These are phyloP conservation scores for Epinephelus cyanopodus DNA, from an alignment of 2,113 vertebrate species.

Conservation along the genomic window DNA sequence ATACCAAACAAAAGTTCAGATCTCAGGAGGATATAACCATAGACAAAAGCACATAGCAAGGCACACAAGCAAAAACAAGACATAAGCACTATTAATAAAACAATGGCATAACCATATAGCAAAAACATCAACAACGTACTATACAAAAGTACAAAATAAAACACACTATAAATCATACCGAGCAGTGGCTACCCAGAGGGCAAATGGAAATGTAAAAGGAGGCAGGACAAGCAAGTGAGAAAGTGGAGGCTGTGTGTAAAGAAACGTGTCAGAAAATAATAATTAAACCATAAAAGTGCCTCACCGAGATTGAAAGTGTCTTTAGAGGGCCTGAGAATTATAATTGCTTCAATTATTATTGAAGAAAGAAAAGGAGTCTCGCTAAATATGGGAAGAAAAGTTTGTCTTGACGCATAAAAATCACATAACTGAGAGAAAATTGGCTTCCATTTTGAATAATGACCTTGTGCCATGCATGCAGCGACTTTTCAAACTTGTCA, in stretches of 20 bases:
- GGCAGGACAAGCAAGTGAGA: too few species aligned
- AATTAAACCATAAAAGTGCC: background rate
- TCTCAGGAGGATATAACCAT: too few species aligned
- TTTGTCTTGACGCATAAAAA: background rate
- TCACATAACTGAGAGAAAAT: background rate
- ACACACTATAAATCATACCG: constrained; percentile 60
- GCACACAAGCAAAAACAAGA: too few species aligned
- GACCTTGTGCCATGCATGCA: too few species aligned
- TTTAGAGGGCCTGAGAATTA: background rate
- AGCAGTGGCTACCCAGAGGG: constrained; percentile 34
- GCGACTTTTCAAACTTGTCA: background rate
- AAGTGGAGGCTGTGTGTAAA: too few species aligned
- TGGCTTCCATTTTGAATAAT: constrained; percentile 29
- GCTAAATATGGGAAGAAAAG: background rate
- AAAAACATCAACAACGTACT: too few species aligned
- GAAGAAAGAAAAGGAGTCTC: background rate
- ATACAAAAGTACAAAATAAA: too few species aligned
- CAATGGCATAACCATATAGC: too few species aligned
- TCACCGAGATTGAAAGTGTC: background rate
- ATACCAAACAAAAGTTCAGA: too few species aligned
- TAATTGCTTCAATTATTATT: background rate
- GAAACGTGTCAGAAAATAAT: background rate
- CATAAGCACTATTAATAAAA: too few species aligned
- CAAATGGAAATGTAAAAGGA: constrained; percentile 17
- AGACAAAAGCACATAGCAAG: too few species aligned